A percentile compares a stretch with the other conserved stretches of the same genome.
Evolutionary conservation across 1,140 invertebrate species (phyloP).

Genomic region (Stegodyphus dumicola): DNA sequence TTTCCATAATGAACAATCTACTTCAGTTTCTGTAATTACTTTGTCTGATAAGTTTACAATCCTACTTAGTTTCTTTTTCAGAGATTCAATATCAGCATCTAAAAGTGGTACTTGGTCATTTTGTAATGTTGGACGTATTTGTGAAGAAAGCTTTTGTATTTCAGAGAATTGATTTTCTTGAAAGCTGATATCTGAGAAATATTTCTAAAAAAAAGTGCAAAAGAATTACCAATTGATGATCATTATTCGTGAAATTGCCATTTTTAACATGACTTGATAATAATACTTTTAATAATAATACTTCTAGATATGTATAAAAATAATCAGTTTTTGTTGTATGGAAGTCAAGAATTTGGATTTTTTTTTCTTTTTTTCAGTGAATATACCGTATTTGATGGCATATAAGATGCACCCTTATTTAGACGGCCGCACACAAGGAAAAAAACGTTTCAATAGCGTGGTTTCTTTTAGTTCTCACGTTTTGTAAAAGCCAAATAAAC

Average conservation of each 20-base stretch:
- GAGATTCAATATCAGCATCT: conserved; percentile 30
- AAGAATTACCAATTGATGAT: background rate
- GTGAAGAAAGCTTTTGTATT: conserved; percentile 39
- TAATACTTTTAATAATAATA: too few species aligned
- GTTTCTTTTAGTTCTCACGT: too few species aligned
- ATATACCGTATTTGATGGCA: too few species aligned
- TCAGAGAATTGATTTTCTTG: conserved; percentile 46
- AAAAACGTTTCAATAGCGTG: too few species aligned
- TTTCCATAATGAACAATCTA: conserved; percentile 82
- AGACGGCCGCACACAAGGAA: too few species aligned
- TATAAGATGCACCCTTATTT: too few species aligned
- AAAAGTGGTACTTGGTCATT: conserved; percentile 41
- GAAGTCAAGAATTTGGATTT: too few species aligned
- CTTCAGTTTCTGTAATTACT: conserved; percentile 77
- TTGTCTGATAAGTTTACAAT: conserved; percentile 35
- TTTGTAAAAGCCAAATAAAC: too few species aligned
- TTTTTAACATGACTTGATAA: too few species aligned
- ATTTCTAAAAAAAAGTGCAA: conserved; percentile 44
- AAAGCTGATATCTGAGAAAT: conserved; percentile 49
- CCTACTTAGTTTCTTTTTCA: conserved; percentile 27
- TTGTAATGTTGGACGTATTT: conserved; percentile 49
- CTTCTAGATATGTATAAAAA: too few species aligned
- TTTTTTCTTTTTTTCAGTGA: too few species aligned
- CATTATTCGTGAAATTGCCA: background rate
- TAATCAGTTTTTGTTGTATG: too few species aligned